A percentile compares a stretch with the other conserved stretches of the same genome.
Conservation (phyloP, 2,797 vertebrate genomes). For the Enteromius mattozi region DNA sequence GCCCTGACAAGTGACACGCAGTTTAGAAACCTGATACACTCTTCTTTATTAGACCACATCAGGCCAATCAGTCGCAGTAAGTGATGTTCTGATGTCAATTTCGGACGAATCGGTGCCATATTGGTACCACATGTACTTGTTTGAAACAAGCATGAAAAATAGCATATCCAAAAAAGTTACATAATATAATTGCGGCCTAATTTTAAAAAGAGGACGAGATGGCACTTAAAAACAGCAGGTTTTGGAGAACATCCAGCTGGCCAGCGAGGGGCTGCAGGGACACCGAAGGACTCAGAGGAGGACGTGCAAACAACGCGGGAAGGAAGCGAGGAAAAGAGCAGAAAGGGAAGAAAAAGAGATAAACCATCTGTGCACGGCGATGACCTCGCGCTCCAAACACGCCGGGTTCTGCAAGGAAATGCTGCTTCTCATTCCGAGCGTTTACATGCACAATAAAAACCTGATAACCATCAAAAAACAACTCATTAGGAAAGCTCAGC, state of each 20-base stretch:
- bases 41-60: constrained; percentile 20
- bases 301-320: constrained; percentile 58
- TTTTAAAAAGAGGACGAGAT: constrained; percentile 65
- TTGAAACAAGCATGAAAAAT: constrained; percentile 32
- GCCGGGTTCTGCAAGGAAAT: constrained; percentile 56
- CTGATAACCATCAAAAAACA: not conserved
- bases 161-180: constrained; percentile 59
- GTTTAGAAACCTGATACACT: constrained; percentile 11
- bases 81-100: constrained; percentile 30
- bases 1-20: not conserved
- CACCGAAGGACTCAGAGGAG: constrained; percentile 54
- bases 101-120: constrained; percentile 8
- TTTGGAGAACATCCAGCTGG: constrained; percentile 15
- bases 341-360: constrained; percentile 50
- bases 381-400: constrained; percentile 73
- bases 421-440: constrained; percentile 63
- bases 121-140: constrained; percentile 51
- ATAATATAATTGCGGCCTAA: constrained; percentile 71
- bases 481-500: not conserved
- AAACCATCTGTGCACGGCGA: constrained; percentile 72
- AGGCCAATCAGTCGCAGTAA: constrained; percentile 44
- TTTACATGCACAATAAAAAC: constrained; percentile 27
- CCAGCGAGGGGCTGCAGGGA: constrained; percentile 66
- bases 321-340: constrained; percentile 6
- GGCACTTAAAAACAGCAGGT: constrained; percentile 65